These are phyloP conservation scores for Aramus guarauna DNA, from an alignment of 2,113 vertebrate genomes.

Conservation along the genomic window DNA sequence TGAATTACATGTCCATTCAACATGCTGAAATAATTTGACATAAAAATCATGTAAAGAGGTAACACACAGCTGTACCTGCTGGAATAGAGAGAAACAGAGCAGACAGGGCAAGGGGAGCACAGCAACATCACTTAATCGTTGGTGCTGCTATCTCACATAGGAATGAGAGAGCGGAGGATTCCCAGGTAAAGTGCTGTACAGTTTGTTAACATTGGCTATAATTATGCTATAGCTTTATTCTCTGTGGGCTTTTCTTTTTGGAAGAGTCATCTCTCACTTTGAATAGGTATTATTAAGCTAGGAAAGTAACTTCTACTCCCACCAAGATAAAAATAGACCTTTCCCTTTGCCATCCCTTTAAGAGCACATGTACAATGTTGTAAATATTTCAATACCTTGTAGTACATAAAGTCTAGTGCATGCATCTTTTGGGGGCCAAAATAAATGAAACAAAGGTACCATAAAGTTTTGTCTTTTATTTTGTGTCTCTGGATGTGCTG, in stretches of 20 bases:
- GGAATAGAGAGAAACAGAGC: neutral
- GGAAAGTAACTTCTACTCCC: conserved; percentile 41
- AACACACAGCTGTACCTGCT: neutral
- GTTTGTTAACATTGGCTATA: conserved; percentile 34
- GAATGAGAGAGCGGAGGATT: neutral
- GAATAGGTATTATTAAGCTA: conserved; percentile 58
- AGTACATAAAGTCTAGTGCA: conserved; percentile 93
- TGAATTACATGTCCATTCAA: conserved; percentile 49
- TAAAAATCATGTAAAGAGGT: neutral
- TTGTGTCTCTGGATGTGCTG: conserved; percentile 77
- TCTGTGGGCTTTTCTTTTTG: conserved; percentile 66
- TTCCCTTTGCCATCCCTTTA: conserved; percentile 55
- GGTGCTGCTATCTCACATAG: neutral
- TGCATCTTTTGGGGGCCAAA: conserved; percentile 86
- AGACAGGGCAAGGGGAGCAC: neutral
- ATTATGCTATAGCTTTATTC: conserved; percentile 57
- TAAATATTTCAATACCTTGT: conserved; percentile 92
- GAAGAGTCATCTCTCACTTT: conserved; percentile 66
- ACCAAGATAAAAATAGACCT: conserved; percentile 26
- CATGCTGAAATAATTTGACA: conserved; percentile 45
- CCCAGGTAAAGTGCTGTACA: conserved; percentile 20
- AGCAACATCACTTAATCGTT: neutral
- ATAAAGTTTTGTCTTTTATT: conserved; percentile 82
- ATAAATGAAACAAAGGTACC: conserved; percentile 78
- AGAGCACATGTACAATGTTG: conserved; percentile 82